Percentiles rank a stretch among this genome's conserved stretches.
phyloP scores from a whole-genome alignment of 2,113 vertebrate genomes.

The Ariopsis seemanni region DNA sequence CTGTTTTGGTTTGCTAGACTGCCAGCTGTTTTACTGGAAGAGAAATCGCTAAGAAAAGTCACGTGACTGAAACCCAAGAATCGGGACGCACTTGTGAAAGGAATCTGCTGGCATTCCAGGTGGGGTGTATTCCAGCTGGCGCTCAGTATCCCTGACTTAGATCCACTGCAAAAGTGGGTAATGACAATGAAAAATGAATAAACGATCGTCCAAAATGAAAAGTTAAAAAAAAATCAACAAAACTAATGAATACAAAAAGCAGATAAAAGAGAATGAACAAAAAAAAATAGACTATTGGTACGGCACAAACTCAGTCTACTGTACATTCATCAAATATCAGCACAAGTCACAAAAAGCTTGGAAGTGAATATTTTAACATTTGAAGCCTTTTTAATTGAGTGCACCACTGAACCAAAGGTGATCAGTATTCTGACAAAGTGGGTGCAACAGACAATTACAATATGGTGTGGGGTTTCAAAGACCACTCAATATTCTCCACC shows the following conservation, averaged over 20 bases:
- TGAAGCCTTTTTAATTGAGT: not conserved
- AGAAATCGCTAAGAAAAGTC: too few species aligned
- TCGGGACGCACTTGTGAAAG: not conserved
- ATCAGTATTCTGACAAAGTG: constrained; percentile 19
- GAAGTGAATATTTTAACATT: not conserved
- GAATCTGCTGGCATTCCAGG: not conserved
- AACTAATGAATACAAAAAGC: not conserved
- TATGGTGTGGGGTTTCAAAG: not conserved
- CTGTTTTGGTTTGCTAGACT: too few species aligned
- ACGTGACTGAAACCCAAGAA: not conserved
- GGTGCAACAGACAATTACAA: not conserved
- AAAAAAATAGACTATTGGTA: not conserved
- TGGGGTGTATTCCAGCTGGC: not conserved
- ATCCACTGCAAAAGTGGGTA: not conserved
- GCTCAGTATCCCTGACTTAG: not conserved
- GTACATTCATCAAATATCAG: not conserved
- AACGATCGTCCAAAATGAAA: not conserved
- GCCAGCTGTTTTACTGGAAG: too few species aligned
- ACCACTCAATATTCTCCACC: not conserved
- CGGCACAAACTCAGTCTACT: not conserved
- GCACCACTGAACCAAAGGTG: not conserved
- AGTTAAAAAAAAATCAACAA: not conserved
- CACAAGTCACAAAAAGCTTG: not conserved
- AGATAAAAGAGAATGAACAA: not conserved
- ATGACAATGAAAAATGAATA: not conserved